Base-by-base conservation (phyloP, 2,113 vertebrate genomes). In the Pandion haliaetus region DNA sequence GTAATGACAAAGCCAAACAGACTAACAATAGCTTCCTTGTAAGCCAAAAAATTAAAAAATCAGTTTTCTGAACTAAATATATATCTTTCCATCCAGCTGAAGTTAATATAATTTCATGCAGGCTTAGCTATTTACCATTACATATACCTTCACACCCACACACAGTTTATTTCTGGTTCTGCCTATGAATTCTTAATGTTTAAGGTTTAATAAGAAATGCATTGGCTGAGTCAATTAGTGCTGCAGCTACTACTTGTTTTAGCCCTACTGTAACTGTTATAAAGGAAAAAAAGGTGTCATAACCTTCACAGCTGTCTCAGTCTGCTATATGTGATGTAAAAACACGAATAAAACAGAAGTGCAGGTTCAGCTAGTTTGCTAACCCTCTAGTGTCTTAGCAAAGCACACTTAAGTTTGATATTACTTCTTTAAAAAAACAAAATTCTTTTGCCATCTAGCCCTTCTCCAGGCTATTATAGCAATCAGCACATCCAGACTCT, bases 131-230 rank as follows among this genome's bases (percentile, higher is more conserved):
- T 93, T 91, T 50, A 54, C 50, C 3, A 0, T 77, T 70, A 14
- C 42, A 24, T 3, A 18, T 67, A 93, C 85, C 94, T 96, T 86
- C 61, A 86, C 44, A 5, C 93, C 77, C 93, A 77, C 91, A 42
- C 72, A 57, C 8, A 36, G 42, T 94, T 89, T 96, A 91, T 96
- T 97, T 93, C 91, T 95, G 57, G 55, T 87, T 87, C 87, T 93
- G 49, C 61, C 58, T 50, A 79, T 85, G 73, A 93, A 91, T 95
- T 94, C 78, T 93, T 95, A 94, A 90, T 93, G 86, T 78, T 82
- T 66, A 54, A 88, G 21, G 14, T 81, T 94, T 96, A 87, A 59
- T 82, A 94, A n/a, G n/a, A 86, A 95, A 79, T 79, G 65, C 77
- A 86, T 49, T 88, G 29, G 9, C 59, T 88, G 63, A 93, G 69